Conservation (phyloP, 2,797 vertebrate genomes). For the Periophthalmus magnuspinnatus region DNA sequence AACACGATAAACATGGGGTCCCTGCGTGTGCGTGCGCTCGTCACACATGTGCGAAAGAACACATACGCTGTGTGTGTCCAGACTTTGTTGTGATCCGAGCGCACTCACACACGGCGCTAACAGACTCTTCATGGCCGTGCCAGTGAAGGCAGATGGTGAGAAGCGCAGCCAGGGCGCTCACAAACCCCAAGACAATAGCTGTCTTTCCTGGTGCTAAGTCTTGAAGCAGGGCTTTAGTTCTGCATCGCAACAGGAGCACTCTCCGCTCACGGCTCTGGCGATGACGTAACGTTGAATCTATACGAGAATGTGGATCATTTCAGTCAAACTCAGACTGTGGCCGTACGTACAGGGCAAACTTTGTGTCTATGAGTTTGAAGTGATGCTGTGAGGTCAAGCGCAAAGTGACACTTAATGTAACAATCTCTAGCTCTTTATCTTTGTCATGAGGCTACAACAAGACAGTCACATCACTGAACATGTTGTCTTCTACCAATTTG, state of each 20-base stretch:
- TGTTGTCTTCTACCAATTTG: neutral
- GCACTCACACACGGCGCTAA: conserved; percentile 47
- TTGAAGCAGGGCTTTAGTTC: conserved; percentile 45
- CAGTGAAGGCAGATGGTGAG: conserved; percentile 81
- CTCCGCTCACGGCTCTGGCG: conserved; percentile 20
- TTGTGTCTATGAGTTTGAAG: neutral
- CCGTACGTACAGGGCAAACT: neutral
- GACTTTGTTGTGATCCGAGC: conserved; percentile 31
- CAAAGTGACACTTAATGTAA: conserved; percentile 14
- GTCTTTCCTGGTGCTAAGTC: conserved; percentile 53
- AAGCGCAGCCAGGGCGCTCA: conserved; percentile 70
- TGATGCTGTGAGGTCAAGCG: neutral
- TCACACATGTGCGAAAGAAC: conserved; percentile 20
- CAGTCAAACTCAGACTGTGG: neutral
- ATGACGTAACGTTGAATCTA: conserved; percentile 32
- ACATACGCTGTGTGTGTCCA: neutral
- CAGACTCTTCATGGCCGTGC: conserved; percentile 62
- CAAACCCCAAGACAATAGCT: conserved; percentile 75
- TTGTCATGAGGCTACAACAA: conserved; percentile 14
- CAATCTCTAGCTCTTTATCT: neutral
- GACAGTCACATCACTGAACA: conserved; percentile 17
- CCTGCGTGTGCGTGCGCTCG: conserved; percentile 33
- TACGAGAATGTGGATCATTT: neutral
- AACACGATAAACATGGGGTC: conserved; percentile 42
- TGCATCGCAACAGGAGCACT: conserved; percentile 50